Evolutionary conservation across 2,113 vertebrate genomes (phyloP).

Genomic region (Athene noctua): DNA sequence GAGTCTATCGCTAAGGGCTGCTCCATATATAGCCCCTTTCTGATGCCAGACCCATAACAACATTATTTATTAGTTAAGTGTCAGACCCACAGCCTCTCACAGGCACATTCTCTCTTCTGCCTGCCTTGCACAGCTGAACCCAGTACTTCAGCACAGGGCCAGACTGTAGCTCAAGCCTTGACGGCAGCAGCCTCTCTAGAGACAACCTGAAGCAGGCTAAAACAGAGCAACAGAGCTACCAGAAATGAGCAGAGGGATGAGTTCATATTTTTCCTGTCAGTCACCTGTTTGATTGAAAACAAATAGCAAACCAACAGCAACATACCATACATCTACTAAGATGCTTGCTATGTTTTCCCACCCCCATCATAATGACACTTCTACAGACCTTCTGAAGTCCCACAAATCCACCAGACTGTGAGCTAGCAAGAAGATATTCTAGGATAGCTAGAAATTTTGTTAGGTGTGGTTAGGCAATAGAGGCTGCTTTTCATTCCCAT

Average conservation of each 20-base stretch:
- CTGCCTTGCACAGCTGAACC: not conserved
- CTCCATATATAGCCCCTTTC: not conserved
- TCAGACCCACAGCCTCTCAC: not conserved
- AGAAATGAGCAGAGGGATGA: constrained; percentile 48
- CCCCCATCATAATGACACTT: not conserved
- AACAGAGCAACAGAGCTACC: not conserved
- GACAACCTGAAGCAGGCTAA: not conserved
- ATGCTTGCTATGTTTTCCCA: not conserved
- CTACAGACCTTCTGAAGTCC: not conserved
- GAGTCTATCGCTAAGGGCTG: accelerated
- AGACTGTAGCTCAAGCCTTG: not conserved
- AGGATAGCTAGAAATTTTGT: not conserved
- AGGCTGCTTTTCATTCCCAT: not conserved
- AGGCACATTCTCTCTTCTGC: accelerated
- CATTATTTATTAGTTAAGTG: not conserved
- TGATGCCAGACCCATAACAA: not conserved
- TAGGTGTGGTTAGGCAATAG: not conserved
- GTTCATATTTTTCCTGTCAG: constrained; percentile 26
- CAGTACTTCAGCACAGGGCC: not conserved
- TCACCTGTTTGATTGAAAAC: constrained; percentile 34
- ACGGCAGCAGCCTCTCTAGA: not conserved
- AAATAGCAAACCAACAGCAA: not conserved
- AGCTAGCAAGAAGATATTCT: not conserved
- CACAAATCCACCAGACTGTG: not conserved
- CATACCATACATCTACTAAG: not conserved